Conservation (phyloP, 2,113 vertebrate species). For the Hypomesus transpacificus region DNA sequence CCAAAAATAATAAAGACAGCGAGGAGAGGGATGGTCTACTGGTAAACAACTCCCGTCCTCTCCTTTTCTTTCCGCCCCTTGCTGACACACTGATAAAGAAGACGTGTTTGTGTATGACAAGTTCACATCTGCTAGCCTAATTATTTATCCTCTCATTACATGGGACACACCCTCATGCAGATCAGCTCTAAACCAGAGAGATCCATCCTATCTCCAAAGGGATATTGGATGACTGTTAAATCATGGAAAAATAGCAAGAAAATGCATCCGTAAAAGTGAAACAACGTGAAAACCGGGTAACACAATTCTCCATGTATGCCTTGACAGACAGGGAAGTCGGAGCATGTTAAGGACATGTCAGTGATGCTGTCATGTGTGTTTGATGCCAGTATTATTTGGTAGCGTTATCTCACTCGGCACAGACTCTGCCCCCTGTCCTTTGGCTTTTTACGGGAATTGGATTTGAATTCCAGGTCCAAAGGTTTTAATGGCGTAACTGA, state of each 20-base stretch:
- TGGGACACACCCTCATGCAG: conserved; percentile 16
- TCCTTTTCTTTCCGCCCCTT: conserved; percentile 26
- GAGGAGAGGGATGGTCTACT: conserved; percentile 7
- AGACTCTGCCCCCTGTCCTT: conserved; percentile 17
- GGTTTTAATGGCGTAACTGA: conserved; percentile 27
- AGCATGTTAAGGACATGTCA: conserved; percentile 27
- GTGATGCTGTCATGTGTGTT: conserved; percentile 43
- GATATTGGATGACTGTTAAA: conserved; percentile 32
- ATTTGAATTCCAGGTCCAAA: conserved; percentile 29
- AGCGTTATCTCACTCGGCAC: conserved; percentile 43
- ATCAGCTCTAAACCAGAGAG: not conserved
- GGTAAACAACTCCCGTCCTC: conserved; percentile 34
- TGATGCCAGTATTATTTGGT: conserved; percentile 37
- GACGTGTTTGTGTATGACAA: conserved; percentile 22
- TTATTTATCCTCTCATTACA: conserved; percentile 28
- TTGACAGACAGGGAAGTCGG: conserved; percentile 11
- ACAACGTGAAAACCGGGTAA: too few species aligned
- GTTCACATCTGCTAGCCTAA: conserved; percentile 42
- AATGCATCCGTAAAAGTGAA: too few species aligned
- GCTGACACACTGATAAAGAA: conserved; percentile 39
- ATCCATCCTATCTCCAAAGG: conserved; percentile 24
- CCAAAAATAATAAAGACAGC: conserved; percentile 44
- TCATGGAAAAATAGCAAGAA: not conserved
- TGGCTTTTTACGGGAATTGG: conserved; percentile 21
- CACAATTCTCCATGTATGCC: too few species aligned